Base-by-base conservation (phyloP, 2,113 vertebrate species). In the Gallinago jamesoni region DNA sequence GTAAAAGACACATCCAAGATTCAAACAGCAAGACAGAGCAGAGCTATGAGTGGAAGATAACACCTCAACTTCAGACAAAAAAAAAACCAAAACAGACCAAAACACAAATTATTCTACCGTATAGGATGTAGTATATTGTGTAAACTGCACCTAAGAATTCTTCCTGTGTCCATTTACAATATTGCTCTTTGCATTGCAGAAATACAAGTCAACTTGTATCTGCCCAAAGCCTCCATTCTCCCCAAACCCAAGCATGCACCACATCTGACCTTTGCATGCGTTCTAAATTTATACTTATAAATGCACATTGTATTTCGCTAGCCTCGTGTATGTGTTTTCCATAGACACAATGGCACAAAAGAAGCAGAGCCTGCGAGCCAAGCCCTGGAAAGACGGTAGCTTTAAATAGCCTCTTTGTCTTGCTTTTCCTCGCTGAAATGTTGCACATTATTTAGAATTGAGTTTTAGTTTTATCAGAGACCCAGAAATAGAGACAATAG, bases 331-430 rank as follows among this genome's bases (percentile, higher is more conserved):
- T 30, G 88, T 84, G 74, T 91, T 96, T 96, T 96, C 84, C 94
- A 79, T 7, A 55, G 81, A 77, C 94, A 96, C 94, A 97, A 96
- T 96, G 70, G 73, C 90, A 92, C 86, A 96, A 94, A 89, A 91
- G 81, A 43, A 91, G 84, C 89, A 62, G 50, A 91, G 90, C 24
- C 89, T 20, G 73, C 0, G 48, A 93, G 95, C 94, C 96, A 93
- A 96, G 91, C 92, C 95, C 81, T 94, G 87, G 50, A 85, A 80
- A 96, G 94, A 85, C 15, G 30, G 92, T 48, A 53, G 77, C 94
- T 97, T 96, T 95, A 97, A 97, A 97, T 97, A 97, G 74, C 87
- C 74, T 91, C 95, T 97, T 97, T 97, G 96, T 97, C 96, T 77
- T 89, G 77, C 66, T 73, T 96, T 94, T 94, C 95, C 92, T 94